These are phyloP conservation scores for Dolomedes plantarius DNA, from an alignment of 2,888 invertebrate genomes.

Conservation along the genomic window DNA sequence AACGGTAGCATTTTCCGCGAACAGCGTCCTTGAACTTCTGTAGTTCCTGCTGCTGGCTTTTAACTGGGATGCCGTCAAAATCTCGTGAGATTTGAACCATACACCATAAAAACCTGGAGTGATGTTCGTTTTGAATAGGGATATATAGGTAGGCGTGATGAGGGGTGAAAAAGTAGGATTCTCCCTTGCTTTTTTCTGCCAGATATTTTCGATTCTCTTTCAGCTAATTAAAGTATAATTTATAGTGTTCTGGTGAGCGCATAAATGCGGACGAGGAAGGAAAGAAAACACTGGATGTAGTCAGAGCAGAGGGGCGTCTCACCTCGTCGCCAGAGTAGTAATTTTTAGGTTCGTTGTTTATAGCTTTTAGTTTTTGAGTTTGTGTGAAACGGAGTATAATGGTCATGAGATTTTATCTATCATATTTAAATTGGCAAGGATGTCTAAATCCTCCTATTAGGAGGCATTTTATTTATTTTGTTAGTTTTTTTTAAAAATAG, in stretches of 20 bases:
- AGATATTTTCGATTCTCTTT: not conserved
- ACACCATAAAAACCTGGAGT: not conserved
- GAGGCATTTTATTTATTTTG: no score
- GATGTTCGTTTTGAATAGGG: not conserved
- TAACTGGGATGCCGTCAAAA: no score
- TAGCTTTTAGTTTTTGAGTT: no score
- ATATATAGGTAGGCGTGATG: not conserved
- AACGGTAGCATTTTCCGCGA: no score
- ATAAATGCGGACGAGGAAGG: not conserved
- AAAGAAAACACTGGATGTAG: not conserved
- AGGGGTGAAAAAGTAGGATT: not conserved
- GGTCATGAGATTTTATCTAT: no score
- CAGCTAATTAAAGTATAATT: slow-evolving; percentile 31
- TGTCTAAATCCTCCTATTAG: no score
- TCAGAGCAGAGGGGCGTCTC: not conserved
- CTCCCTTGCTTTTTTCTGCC: no score
- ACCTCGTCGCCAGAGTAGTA: not conserved
- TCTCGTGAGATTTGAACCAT: not conserved
- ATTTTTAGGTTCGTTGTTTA: not conserved
- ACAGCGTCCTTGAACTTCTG: no score
- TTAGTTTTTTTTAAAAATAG: no score
- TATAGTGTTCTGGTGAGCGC: not conserved
- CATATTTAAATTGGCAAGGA: no score
- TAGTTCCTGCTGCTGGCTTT: no score
- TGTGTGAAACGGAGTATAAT: no score